Base-by-base conservation (phyloP, 2,113 vertebrate species). In the Corydoras maculifer region DNA sequence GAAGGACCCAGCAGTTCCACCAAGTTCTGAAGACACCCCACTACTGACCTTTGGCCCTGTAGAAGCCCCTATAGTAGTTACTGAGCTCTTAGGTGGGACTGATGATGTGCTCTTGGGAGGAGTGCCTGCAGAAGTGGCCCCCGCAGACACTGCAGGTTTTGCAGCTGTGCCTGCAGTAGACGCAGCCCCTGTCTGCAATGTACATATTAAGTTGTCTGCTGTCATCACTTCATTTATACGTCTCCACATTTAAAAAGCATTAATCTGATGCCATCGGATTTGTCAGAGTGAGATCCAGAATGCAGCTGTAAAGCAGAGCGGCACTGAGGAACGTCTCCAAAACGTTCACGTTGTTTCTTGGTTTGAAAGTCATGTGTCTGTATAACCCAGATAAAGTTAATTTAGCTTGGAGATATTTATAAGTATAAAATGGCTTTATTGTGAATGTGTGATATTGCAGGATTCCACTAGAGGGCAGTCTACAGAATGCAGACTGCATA, bases 21-120 rank as follows among this genome's bases (percentile, higher is more conserved):
- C 35, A 31, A 70, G 62, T 25, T 43, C n/a, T 5, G 76, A 72
- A 65, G 51, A 8, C 13, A 8, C 29, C 9, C 15, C 70, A 29
- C 51, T 53, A 30, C 53, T 50, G 70, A n/a, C 62, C n/a, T 54
- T 73, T 51, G 67, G 8, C 59, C 32, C 59, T 5, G 48, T 32
- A 62, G 57, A 31, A 25, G 58, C 30, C 58, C 73, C 77, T 74
- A n/a, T 57, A n/a, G 54, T n/a, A 0, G 54, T 57, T 15, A 57
- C 54, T 5, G 54, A 57, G 54, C 54, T 14, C n/a, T 13, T 15
- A n/a, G 54, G 12, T 15, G 14, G 12, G 2, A 14, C 15, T 7
- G 54, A n/a, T 5, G 50, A 7, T 25, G 54, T 48, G 62, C 63
- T 30, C 54, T 57, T 57, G 3, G 54, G 54, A 57, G 54, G 13